A percentile compares a stretch with the other conserved stretches of the same genome.
Conservation (phyloP, 2,888 invertebrate species). For the Lycocerus yunnanus region DNA sequence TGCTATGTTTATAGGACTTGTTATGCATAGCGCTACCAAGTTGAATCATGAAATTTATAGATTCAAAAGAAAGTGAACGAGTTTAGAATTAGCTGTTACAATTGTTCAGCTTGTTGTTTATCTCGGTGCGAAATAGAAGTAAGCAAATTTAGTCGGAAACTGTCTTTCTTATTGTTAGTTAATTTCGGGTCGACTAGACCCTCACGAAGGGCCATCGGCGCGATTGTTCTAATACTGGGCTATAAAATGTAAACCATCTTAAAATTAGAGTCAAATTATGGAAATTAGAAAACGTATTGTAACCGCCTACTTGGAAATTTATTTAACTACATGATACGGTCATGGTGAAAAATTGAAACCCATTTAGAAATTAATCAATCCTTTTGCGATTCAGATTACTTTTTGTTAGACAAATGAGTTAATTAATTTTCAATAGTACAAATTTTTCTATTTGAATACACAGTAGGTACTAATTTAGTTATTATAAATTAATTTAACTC, state of each 20-base stretch:
- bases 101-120: background rate
- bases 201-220: background rate
- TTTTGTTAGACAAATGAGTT: background rate
- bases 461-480: background rate
- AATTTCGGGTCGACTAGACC: background rate
- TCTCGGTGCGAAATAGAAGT: background rate
- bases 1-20: slow-evolving; percentile 29
- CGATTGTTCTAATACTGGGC: background rate
- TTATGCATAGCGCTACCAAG: slow-evolving; percentile 14
- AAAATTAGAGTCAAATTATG: background rate
- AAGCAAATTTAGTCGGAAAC: no score
- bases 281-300: background rate
- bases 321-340: background rate
- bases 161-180: no score
- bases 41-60: slow-evolving; percentile 1
- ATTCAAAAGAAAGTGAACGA: background rate
- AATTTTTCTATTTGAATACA: background rate
- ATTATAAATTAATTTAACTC: background rate
- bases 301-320: background rate
- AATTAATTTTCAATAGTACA: background rate
- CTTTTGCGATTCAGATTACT: background rate
- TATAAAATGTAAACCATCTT: background rate
- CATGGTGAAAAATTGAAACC: background rate
- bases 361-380: background rate
- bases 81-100: background rate